phyloP scores from a whole-genome alignment of 2,888 invertebrate genomes.

The Drosophila rellima region DNA sequence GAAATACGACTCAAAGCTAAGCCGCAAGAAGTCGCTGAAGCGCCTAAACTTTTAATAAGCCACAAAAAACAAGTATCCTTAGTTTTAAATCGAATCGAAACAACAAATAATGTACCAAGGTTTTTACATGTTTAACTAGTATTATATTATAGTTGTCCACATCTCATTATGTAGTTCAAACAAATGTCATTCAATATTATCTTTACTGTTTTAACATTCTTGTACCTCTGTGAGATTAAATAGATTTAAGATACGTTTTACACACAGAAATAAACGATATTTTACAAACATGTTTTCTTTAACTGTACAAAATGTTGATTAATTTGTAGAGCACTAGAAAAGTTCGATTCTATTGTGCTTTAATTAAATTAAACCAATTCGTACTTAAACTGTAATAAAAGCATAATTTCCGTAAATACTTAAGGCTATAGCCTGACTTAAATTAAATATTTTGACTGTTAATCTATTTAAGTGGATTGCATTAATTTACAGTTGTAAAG shows the following conservation, averaged over 20 bases:
- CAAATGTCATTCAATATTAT: conserved; percentile 34
- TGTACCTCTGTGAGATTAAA: conserved; percentile 75
- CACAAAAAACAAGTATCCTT: conserved; percentile 16
- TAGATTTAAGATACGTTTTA: conserved; percentile 59
- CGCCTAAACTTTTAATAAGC: conserved; percentile 62
- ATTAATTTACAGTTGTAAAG: no score
- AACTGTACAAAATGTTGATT: neutral
- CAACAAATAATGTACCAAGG: conserved; percentile 28
- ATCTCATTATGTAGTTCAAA: conserved; percentile 24
- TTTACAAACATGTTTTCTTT: conserved; percentile 15
- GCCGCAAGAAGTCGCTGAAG: conserved; percentile 69
- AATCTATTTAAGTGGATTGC: no score
- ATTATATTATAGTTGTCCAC: conserved; percentile 48
- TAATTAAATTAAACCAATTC: neutral
- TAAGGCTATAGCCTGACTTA: no score
- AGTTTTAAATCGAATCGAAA: conserved; percentile 16
- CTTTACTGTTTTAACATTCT: conserved; percentile 51
- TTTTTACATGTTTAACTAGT: conserved; percentile 49
- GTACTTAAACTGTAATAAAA: no score
- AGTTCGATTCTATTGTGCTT: neutral
- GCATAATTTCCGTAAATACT: no score
- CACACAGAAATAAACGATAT: conserved; percentile 30
- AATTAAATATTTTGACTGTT: no score
- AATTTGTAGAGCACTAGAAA: neutral
- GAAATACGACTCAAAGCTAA: conserved; percentile 60